Percentiles rank a stretch among this genome's conserved stretches.
phyloP scores from a whole-genome alignment of 2,797 vertebrate species.

The Sebastes oblongus region DNA sequence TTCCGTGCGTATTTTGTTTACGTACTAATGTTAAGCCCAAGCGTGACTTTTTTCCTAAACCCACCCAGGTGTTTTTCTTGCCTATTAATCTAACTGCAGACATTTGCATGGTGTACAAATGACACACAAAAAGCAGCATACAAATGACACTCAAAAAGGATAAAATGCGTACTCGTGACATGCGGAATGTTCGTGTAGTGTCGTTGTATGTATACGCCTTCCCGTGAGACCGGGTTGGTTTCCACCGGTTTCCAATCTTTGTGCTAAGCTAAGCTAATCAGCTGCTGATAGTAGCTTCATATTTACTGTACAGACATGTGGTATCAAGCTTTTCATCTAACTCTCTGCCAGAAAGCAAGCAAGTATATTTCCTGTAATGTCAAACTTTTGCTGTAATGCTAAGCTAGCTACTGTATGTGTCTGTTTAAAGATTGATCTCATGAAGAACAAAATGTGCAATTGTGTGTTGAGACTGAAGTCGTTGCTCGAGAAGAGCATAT shows the following conservation, averaged over 20 bases:
- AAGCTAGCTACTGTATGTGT: neutral
- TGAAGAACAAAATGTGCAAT: constrained; percentile 22
- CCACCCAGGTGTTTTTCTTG: too few species aligned
- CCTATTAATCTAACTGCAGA: too few species aligned
- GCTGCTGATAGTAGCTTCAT: neutral
- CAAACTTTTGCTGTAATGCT: neutral
- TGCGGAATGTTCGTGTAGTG: too few species aligned
- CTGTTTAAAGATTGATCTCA: neutral
- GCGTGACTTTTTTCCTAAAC: too few species aligned
- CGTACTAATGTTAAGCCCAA: too few species aligned
- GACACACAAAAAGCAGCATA: too few species aligned
- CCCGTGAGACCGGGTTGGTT: too few species aligned
- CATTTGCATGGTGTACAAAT: too few species aligned
- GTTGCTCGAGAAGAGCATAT: constrained; percentile 24
- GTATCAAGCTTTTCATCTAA: neutral
- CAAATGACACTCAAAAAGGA: too few species aligned
- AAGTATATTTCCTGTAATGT: neutral
- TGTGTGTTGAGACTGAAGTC: constrained; percentile 22
- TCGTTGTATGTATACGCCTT: too few species aligned
- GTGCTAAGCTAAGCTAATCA: neutral
- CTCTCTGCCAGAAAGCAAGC: neutral
- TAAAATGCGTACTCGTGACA: too few species aligned
- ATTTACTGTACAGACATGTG: neutral
- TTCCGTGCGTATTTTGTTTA: too few species aligned
- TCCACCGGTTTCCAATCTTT: neutral